Evolutionary conservation across 2,797 vertebrate genomes (phyloP).

Genomic region (Rachycentron canadum): DNA sequence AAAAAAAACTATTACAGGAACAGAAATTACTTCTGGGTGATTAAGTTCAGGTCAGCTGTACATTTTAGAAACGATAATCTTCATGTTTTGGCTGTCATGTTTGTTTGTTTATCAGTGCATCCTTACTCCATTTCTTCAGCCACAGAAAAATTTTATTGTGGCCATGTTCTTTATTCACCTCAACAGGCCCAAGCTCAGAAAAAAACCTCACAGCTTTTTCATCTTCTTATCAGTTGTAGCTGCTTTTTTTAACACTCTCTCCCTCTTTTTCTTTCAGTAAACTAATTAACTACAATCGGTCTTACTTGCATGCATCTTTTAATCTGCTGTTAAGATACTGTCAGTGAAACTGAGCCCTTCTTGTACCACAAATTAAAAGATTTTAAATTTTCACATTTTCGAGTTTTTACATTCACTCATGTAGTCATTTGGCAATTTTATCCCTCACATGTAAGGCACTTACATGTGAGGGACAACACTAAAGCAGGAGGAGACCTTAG

Average conservation of each 20-base stretch:
- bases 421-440: too few species aligned
- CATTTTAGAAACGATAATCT: constrained; percentile 10
- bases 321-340: background rate
- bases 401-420: too few species aligned
- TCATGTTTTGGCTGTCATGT: constrained; percentile 19
- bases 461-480: too few species aligned
- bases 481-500: too few species aligned
- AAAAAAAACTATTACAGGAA: constrained; percentile 31
- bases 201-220: background rate
- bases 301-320: background rate
- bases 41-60: constrained; percentile 49
- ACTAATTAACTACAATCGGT: background rate
- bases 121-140: constrained; percentile 3
- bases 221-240: background rate
- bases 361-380: background rate
- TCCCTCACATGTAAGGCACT: too few species aligned
- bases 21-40: constrained; percentile 52
- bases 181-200: background rate
- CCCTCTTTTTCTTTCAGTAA: background rate
- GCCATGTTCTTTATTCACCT: constrained; percentile 11
- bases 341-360: background rate
- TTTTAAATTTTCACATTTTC: background rate
- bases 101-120: constrained; percentile 31
- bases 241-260: background rate
- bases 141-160: background rate